Percentiles rank a stretch among this genome's conserved stretches.
phyloP scores from a whole-genome alignment of 2,888 invertebrate species.

The Mimumesa dahlbomi region DNA sequence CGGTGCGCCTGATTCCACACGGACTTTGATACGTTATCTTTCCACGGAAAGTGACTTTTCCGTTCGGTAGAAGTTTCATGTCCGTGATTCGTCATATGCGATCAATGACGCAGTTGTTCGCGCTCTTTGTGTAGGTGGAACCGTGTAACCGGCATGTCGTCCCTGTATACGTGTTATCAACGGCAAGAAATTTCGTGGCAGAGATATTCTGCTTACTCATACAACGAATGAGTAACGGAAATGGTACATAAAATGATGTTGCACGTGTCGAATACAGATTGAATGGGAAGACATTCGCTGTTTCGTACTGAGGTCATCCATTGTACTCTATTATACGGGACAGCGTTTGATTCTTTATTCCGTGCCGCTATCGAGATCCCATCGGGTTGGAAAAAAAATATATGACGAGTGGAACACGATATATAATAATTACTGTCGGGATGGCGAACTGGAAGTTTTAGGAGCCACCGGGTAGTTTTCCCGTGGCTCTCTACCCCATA shows the following conservation, averaged over 20 bases:
- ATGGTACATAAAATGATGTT: no score
- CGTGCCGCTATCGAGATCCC: no score
- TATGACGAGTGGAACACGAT: no score
- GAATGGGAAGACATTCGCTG: no score
- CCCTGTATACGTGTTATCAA: no score
- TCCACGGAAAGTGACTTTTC: constrained; percentile 12
- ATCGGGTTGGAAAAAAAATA: no score
- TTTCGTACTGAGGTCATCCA: no score
- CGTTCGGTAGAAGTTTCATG: background rate
- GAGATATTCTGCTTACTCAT: background rate
- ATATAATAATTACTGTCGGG: constrained; percentile 7
- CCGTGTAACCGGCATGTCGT: background rate
- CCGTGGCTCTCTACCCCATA: constrained; percentile 8
- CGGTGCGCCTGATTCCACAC: no score
- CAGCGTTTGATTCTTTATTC: no score
- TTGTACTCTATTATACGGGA: no score
- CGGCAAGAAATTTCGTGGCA: constrained; percentile 4
- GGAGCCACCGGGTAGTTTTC: background rate
- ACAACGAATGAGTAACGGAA: no score
- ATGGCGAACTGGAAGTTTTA: background rate
- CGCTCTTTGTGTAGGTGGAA: background rate
- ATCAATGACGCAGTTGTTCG: constrained; percentile 8
- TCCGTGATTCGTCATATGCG: constrained; percentile 19
- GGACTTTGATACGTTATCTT: constrained; percentile 15
- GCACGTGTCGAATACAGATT: no score